Conservation (phyloP, 1,140 invertebrate species). For the Sogatella furcifera region DNA sequence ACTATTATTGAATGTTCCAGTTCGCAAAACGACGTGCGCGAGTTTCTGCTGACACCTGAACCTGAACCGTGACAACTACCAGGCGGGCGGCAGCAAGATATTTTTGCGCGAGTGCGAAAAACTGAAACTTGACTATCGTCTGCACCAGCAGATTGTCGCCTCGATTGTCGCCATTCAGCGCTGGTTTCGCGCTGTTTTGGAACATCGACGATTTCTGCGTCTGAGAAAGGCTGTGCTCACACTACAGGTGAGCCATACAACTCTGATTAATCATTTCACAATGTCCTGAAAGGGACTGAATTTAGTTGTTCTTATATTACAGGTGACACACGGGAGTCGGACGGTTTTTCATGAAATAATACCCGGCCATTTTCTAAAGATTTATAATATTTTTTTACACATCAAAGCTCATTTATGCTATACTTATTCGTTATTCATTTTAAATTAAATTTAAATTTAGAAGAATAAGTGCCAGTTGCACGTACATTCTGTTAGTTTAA, state of each 20-base stretch:
- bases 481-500: no score
- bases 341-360: no score
- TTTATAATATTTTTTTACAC: no score
- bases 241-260: slow-evolving; percentile 49
- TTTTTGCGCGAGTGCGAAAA: slow-evolving; percentile 93
- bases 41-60: slow-evolving; percentile 70
- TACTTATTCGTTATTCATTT: no score
- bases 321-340: no score
- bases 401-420: no score
- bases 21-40: slow-evolving; percentile 64
- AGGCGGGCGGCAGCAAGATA: slow-evolving; percentile 82
- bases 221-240: slow-evolving; percentile 59
- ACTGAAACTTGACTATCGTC: slow-evolving; percentile 75
- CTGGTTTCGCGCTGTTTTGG: slow-evolving; percentile 77
- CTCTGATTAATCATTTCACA: background rate
- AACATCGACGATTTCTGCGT: slow-evolving; percentile 62
- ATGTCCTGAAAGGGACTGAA: no score
- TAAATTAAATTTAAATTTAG: no score
- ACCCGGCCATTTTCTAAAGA: no score
- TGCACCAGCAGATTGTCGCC: slow-evolving; percentile 89
- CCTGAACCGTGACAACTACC: slow-evolving; percentile 80
- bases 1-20: no score
- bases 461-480: no score
- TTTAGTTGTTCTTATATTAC: no score
- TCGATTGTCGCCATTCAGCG: slow-evolving; percentile 85